Percentiles rank a stretch among this genome's conserved stretches.
These are phyloP conservation scores for Siniperca chuatsi DNA, from an alignment of 2,113 vertebrate species.

Conservation along the genomic window DNA sequence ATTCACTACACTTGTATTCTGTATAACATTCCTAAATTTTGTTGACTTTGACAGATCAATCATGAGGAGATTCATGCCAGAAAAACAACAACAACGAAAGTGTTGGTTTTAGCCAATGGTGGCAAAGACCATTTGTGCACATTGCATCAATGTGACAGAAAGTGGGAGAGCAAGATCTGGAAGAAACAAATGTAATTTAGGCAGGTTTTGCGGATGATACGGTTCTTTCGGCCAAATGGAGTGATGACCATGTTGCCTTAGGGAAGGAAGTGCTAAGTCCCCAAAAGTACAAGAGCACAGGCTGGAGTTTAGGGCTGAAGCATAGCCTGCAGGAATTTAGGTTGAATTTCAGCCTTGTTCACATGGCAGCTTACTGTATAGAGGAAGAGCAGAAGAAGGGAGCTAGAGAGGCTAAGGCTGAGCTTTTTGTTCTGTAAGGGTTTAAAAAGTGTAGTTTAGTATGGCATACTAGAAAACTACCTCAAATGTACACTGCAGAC, in stretches of 20 bases:
- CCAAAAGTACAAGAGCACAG: slow-evolving; percentile 30
- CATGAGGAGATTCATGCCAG: background rate
- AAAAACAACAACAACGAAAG: background rate
- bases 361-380: slow-evolving; percentile 13
- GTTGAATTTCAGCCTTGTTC: slow-evolving; percentile 30
- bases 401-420: background rate
- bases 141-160: background rate
- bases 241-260: slow-evolving; percentile 46
- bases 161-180: background rate
- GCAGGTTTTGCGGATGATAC: background rate
- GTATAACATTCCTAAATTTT: background rate
- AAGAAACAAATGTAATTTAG: slow-evolving; percentile 9
- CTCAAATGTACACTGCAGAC: background rate
- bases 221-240: slow-evolving; percentile 33
- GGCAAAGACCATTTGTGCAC: background rate
- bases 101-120: background rate
- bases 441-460: background rate
- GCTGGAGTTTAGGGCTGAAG: slow-evolving; percentile 33
- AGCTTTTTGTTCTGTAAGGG: slow-evolving; percentile 15
- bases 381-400: background rate
- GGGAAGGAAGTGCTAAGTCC: slow-evolving; percentile 44
- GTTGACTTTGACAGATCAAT: background rate
- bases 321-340: slow-evolving; percentile 40
- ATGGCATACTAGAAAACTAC: background rate
- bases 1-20: background rate